Evolutionary conservation across 1,140 invertebrate genomes (phyloP), one percentile per base, ranked within the genome.

Genomic region (Musca domestica): DNA sequence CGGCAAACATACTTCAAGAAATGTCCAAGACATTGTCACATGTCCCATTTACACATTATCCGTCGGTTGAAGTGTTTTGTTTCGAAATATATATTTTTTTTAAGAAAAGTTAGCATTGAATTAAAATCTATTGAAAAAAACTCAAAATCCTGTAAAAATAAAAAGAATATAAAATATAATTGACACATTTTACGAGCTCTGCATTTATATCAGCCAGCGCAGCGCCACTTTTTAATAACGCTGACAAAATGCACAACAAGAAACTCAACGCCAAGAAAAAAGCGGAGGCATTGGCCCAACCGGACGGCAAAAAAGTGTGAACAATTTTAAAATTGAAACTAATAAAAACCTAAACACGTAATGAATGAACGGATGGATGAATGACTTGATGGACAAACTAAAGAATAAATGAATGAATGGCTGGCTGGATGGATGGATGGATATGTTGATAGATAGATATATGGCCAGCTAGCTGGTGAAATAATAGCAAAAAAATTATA

Each of bases 341-440:
- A 51, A 49, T 30, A 58, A 67, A 23, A 46, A 56, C 25, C 25
- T 30, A 30, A 66, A 66, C 48, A 66, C 22, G 51, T 52, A 51
- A 52, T 41, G 34, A 58, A 27, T n/a, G n/a, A n/a, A n/a, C n/a
- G n/a, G n/a, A n/a, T n/a, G n/a, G n/a, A n/a, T n/a, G n/a, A n/a
- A n/a, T n/a, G n/a, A n/a, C n/a, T 25, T 17, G 10, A 48, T 19
- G 27, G 9, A 30, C 9, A 9, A 30, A 3, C 9, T 30, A 9
- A 30, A 4, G 27, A 9, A 30, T 9, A 9, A 30, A 30, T 9
- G 3, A 30, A 30, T 4, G 27, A 30, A 30, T 30, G 9, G 9
- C 3, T 30, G 41, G 7, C 15, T 15, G 34, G 9, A 20, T 46
- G 47, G 41, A 12, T 30, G 27, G 27, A 30, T 30, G 27, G 27